Evolutionary conservation across 2,888 invertebrate genomes (phyloP).

Genomic region (Aleiodes testaceus): DNA sequence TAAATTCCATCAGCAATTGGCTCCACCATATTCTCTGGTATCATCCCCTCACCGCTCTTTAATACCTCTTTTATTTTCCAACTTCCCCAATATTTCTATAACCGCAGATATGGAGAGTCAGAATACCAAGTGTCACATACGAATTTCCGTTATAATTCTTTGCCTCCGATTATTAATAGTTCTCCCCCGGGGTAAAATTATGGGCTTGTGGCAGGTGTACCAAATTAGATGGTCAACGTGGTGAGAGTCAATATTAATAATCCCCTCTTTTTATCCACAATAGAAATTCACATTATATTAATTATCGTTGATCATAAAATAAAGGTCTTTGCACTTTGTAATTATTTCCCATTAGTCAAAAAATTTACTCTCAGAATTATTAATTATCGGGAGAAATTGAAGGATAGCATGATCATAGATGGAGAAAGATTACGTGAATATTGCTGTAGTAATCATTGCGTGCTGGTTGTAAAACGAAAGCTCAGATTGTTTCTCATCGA

Average conservation of each 20-base stretch:
- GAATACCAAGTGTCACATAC: conserved; percentile 21
- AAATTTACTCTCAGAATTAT: background rate
- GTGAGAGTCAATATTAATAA: conserved; percentile 27
- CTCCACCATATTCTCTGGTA: conserved; percentile 1
- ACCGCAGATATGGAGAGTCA: conserved; percentile 23
- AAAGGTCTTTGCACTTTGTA: background rate
- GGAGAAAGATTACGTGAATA: too few species aligned
- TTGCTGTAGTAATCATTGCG: too few species aligned
- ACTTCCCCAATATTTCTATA: conserved; percentile 39
- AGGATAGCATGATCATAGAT: too few species aligned
- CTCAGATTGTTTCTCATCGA: too few species aligned
- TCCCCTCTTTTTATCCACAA: background rate
- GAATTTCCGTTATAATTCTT: conserved; percentile 44
- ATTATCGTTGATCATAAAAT: background rate
- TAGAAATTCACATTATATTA: background rate
- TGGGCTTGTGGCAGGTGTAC: conserved; percentile 45
- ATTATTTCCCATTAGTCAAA: background rate
- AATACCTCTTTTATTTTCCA: conserved; percentile 16
- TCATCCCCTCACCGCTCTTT: conserved; percentile 2
- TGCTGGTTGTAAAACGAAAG: too few species aligned
- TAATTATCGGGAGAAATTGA: too few species aligned
- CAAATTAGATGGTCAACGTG: conserved; percentile 43
- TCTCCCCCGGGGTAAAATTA: background rate
- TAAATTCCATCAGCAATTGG: conserved; percentile 42
- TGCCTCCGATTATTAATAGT: conserved; percentile 47